Percentiles rank a stretch among this genome's conserved stretches.
Evolutionary conservation across 1,140 invertebrate species (phyloP).

Genomic region (Drosophila varians): DNA sequence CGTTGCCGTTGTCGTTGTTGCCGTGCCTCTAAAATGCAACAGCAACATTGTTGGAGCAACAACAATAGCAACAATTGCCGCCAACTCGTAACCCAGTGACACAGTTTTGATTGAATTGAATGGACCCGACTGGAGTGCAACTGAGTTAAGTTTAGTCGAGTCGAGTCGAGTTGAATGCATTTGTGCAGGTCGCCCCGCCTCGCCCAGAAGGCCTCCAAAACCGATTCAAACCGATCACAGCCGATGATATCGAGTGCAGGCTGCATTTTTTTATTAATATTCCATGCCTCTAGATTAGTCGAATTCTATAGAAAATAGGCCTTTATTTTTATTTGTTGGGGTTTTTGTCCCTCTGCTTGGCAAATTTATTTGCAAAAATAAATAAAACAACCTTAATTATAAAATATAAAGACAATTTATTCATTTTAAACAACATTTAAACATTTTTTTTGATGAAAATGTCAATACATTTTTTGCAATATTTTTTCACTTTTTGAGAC

Average conservation of each 20-base stretch:
- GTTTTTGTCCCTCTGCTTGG: no score
- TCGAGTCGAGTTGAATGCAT: slow-evolving; percentile 16
- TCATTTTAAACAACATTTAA: no score
- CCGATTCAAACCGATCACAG: slow-evolving; percentile 6
- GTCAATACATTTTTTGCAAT: no score
- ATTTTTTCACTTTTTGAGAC: no score
- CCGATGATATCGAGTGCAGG: slow-evolving; percentile 21
- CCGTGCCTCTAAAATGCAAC: slow-evolving; percentile 35
- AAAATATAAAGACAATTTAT: no score
- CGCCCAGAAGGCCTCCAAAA: slow-evolving; percentile 4
- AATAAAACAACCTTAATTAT: no score
- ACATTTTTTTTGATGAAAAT: no score
- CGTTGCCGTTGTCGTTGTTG: slow-evolving; percentile 36
- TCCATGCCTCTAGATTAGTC: background rate
- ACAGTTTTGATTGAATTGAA: slow-evolving; percentile 57
- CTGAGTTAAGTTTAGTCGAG: slow-evolving; percentile 4
- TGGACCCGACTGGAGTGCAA: slow-evolving; percentile 9
- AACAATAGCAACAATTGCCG: slow-evolving; percentile 20
- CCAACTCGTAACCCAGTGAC: slow-evolving; percentile 63
- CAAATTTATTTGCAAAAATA: no score
- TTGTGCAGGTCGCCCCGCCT: slow-evolving; percentile 11
- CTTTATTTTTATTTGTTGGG: no score
- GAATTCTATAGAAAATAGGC: no score
- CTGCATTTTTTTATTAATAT: slow-evolving; percentile 10
- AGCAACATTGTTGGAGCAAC: slow-evolving; percentile 25